phyloP scores from a whole-genome alignment of 2,113 vertebrate genomes.

The Perognathus longimembris region DNA sequence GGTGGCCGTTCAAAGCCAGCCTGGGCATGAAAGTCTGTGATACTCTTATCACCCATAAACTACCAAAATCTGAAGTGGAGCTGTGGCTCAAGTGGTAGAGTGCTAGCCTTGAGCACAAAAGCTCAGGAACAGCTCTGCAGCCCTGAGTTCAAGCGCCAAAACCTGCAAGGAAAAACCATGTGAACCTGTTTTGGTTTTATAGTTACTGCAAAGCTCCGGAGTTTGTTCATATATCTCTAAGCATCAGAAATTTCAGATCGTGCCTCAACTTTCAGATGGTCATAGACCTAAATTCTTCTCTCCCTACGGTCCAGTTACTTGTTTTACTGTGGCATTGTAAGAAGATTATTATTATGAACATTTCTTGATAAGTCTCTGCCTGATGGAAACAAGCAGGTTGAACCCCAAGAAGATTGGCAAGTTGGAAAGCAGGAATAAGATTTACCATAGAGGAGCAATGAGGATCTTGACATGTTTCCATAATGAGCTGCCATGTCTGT shows the following conservation, averaged over 20 bases:
- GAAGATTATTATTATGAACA: background rate
- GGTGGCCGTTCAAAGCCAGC: too few relatives aligned
- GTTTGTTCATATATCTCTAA: background rate
- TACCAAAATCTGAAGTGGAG: too few relatives aligned
- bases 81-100: too few relatives aligned
- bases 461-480: background rate
- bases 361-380: conserved; percentile 39
- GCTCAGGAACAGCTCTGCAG: too few relatives aligned
- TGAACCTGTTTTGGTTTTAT: background rate
- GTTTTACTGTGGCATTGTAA: background rate
- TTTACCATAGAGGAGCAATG: background rate
- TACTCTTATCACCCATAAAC: too few relatives aligned
- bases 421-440: background rate
- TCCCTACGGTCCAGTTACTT: background rate
- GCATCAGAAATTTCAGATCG: background rate
- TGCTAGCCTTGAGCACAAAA: too few relatives aligned
- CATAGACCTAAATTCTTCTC: background rate
- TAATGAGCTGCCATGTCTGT: background rate
- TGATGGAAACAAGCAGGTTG: background rate
- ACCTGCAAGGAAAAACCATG: background rate
- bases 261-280: background rate
- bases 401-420: background rate
- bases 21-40: too few relatives aligned
- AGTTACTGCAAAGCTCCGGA: background rate
- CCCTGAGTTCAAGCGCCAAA: too few relatives aligned